Base-by-base conservation (phyloP, 2,797 vertebrate genomes). In the Leptodactylus fallax region DNA sequence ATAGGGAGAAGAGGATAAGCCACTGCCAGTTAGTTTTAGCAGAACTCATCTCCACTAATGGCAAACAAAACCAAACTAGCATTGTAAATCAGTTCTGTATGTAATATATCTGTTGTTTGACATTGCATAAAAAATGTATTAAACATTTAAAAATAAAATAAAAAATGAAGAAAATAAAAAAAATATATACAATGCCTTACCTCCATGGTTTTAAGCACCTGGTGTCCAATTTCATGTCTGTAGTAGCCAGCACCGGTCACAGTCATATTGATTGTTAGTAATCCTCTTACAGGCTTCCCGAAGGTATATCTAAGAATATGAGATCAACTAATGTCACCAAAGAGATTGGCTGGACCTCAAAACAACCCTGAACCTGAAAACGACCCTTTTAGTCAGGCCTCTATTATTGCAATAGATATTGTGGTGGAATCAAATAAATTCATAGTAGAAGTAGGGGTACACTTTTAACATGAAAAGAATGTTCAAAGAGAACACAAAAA, bases 171-270 rank as follows among this genome's bases (percentile, higher is more conserved):
- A 8, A 6, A 21, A 19, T 60, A 61, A 21, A 76, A 45, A 36
- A 36, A 61, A 3, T 1, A 27, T 79, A 19, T 36, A 45, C 0
- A 81, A 10, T 16, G 8, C 61, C 97, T 95, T 90, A 98, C 98
- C 94, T 98, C 97, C 87, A 94, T 96, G 25, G 94, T 96, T 92
- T 96, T 98, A 81, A 98, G 95, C 71, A 98, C 94, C 11, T 97
- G 96, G 79, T 96, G 96, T 25, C 97, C 97, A 90, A 97, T 95
- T 91, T 99, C 98, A 72, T 99, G 97, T 45, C 95, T 96, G 91
- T 98, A 98, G 92, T 98, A 98, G 2, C 97, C 98, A 55, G 98
- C 97, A 0, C 98, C 98, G 89, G 97, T 97, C 81, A 98, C 96
- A 0, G 98, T 98, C 97, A 98, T 98, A 89, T 99, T 98, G 88